Base-by-base conservation (phyloP, 2,888 invertebrate species). In the Pharmacophagus antenor region DNA sequence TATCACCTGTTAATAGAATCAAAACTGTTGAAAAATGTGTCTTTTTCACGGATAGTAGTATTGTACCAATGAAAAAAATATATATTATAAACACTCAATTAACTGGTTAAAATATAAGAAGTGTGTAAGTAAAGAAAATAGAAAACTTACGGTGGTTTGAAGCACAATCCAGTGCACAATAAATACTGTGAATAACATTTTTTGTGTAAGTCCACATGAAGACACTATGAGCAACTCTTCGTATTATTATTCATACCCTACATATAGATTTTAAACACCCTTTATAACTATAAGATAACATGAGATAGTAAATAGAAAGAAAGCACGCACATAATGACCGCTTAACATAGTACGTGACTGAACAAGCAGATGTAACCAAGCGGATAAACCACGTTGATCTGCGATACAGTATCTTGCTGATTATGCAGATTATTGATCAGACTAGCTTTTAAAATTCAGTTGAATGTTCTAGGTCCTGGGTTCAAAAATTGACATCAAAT, bases 101-200 rank as follows among this genome's bases (percentile, higher is more conserved):
- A n/a, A n/a, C n/a, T n/a, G n/a, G n/a, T 2, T n/a, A 37, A n/a
- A n/a, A n/a, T 2, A 6, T 2, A 15, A 37, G 15, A 37, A 37
- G 5, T 37, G 3, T 37, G 15, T 0, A 37, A 15, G n/a, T 27
- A 48, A 47, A 48, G 42, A 47, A 47, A 4, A 56, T 54, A 44
- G 47, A 22, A 51, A 60, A 74, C 77, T 79, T 65, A 79, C 79
- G 60, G 59, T 56, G 54, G 66, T 68, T 58, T 66, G 69, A 53
- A 69, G 62, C 61, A 68, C 68, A 44, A 74, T 50, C 37, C 68
- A 65, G 54, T 69, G 62, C 31, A 70, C 25, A 62, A 70, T 52
- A 64, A 72, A 52, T 67, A 69, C 65, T 68, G 71, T 76, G 63
- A 66, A 61, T 66, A 68, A 62, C 67, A 65, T 65, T 58, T 56